A percentile compares a stretch with the other conserved stretches of the same genome.
phyloP scores from a whole-genome alignment of 2,888 invertebrate genomes.

The Pyrrhosoma nymphula region DNA sequence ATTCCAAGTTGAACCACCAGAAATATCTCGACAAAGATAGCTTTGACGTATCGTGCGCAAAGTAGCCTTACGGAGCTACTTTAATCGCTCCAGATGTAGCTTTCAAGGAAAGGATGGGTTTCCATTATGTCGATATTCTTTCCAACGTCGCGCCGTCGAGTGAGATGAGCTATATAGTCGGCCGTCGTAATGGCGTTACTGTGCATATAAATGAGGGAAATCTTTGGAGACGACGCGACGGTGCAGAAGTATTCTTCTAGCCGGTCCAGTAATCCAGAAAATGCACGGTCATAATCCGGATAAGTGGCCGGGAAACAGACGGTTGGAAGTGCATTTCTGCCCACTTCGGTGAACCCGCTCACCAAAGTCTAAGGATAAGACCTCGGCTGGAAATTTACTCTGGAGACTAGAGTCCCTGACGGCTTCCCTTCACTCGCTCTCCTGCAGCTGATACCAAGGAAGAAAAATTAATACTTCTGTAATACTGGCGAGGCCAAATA shows the following conservation, averaged over 20 bases:
- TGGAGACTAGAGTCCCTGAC: no score
- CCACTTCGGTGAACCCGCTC: not conserved
- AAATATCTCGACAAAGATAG: no score
- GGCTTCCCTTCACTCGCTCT: no score
- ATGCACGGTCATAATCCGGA: slow-evolving; percentile 53
- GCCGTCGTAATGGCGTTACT: not conserved
- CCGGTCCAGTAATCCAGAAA: not conserved
- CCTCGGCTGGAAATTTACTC: not conserved
- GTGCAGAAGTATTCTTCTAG: not conserved
- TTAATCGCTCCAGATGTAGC: no score
- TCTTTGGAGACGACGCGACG: not conserved
- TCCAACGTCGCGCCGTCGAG: not conserved
- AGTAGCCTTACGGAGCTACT: no score
- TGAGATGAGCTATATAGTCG: not conserved
- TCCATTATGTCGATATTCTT: not conserved
- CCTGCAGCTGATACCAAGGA: no score
- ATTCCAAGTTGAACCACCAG: no score
- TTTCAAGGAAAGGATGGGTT: no score
- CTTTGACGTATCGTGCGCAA: no score
- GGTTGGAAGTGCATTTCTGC: not conserved
- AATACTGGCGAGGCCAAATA: no score
- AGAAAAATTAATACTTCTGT: no score
- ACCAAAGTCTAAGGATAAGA: not conserved
- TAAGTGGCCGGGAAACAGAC: not conserved
- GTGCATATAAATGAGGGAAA: not conserved